Percentiles rank a stretch among this genome's conserved stretches.
phyloP scores from a whole-genome alignment of 2,797 vertebrate species.

The Poecilia wingei region DNA sequence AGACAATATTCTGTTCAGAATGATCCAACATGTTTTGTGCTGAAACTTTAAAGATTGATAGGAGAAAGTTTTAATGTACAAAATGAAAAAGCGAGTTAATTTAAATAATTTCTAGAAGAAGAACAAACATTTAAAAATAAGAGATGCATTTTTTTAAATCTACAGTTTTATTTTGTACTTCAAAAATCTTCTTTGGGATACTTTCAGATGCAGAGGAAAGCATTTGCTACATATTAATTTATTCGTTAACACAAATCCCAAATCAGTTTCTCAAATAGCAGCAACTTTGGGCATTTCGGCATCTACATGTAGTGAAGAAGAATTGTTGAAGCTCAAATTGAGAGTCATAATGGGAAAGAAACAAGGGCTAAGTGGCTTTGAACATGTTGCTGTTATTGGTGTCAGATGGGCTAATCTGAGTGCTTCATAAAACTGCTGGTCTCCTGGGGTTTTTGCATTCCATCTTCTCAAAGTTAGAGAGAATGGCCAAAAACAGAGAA shows the following conservation, averaged over 20 bases:
- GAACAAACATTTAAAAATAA: not conserved
- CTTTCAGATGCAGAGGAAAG: not conserved
- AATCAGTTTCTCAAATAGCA: not conserved
- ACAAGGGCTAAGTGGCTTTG: not conserved
- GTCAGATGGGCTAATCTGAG: not conserved
- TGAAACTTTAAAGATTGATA: not conserved
- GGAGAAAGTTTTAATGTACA: not conserved
- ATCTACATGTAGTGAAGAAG: not conserved
- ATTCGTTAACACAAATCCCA: not conserved
- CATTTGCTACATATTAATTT: not conserved
- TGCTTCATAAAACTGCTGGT: not conserved
- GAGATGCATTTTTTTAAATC: not conserved
- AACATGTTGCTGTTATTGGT: not conserved
- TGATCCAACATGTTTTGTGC: not conserved
- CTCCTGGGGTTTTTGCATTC: not conserved
- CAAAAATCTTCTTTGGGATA: not conserved
- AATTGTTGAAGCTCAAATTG: not conserved
- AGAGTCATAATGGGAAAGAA: not conserved
- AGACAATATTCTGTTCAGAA: not conserved
- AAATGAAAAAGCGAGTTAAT: not conserved
- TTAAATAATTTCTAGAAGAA: not conserved
- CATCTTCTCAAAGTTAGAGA: not conserved
- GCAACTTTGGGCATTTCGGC: not conserved
- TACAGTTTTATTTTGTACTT: not conserved
- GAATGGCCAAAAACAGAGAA: not conserved